Base-by-base conservation (phyloP, 2,797 vertebrate genomes). In the Anolis apletophallus region DNA sequence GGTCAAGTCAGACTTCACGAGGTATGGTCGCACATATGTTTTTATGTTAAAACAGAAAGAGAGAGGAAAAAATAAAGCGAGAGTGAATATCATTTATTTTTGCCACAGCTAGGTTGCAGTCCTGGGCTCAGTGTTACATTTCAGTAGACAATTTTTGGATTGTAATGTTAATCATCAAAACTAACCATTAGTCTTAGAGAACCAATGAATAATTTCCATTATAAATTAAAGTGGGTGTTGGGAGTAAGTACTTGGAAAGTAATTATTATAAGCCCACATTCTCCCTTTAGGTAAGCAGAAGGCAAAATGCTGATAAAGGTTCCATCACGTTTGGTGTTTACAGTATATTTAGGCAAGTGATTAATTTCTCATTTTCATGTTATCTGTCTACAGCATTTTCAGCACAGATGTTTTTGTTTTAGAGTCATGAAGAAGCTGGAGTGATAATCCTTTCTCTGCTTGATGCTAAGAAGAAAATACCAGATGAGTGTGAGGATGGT, bases 321-420 rank as follows among this genome's bases (percentile, higher is more conserved):
- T 80, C 87, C 68, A 74, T 90, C 61, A 86, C 57, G 74, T 69
- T 11, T 88, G 85, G 59, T 85, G 40, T 87, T 91, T 89, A 76
- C 80, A 80, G 61, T 89, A 81, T 86, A 59, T 5, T 90, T 90
- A 89, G 23, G 72, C 59, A 87, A 87, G 68, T 89, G 72, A 91
- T 87, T 91, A 86, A 89, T 92, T 91, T 85, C 81, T 57, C 52
- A 80, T 86, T 88, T 89, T 80, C 75, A 46, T 90, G 40, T 85
- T 87, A 87, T 85, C 75, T 86, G 40, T 80, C 80, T 84, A 85
- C 55, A 29, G 46, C 68, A 90, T 91, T 81, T 86, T 90, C 61
- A 71, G 69, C 36, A 55, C 88, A 84, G 89, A 72, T 86, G 64
- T 59, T 89, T 90, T 90, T 91, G 74, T 78, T 88, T 90, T 64